Evolutionary conservation across 2,888 invertebrate species (phyloP), one percentile per base, ranked within the genome.

Genomic region (Keiferia lycopersicella): DNA sequence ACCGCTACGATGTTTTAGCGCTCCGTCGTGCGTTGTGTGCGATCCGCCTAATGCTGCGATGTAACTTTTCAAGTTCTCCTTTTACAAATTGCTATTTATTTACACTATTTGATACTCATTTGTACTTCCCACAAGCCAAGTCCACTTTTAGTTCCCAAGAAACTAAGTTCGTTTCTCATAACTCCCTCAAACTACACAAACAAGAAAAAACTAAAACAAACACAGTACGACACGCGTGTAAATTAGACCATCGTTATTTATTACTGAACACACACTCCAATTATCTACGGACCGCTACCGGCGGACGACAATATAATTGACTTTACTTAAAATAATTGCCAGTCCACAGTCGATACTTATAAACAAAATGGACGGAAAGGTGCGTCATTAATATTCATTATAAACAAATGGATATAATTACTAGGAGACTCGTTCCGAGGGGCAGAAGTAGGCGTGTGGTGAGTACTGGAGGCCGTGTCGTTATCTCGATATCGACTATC

Each of bases 391-490:
- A 86, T 87, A 86, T 87, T 88, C 86, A 88, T 88, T 88, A 87
- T 82, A 86, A 84, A 86, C 87, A 88, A 89, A 89, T 88, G 86
- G 86, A 84, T 89, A 87, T 89, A 88, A 90, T 90, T 88, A 89
- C 80, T 83, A 74, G 77, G 78, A 10, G 84, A 85, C 85, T 86
- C 76, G 82, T 77, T 80, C 82, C 79, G 82, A 84, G 84, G 82
- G 84, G 73, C 68, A 81, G 76, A 81, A 86, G 86, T 84, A 83
- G 84, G 80, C 77, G 82, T 77, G 79, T 75, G 79, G 82, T 78
- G 81, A n/a, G n/a, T n/a, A n/a, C n/a, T n/a, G n/a, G n/a, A 74
- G 79, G 81, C 81, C 79, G 81, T 79, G 78, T 89, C 84, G 84
- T 88, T 88, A 89, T 87, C 88, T 84, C 82, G 78, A 78, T 81